Conservation (phyloP, 2,888 invertebrate genomes). For the Pelosia muscerda region DNA sequence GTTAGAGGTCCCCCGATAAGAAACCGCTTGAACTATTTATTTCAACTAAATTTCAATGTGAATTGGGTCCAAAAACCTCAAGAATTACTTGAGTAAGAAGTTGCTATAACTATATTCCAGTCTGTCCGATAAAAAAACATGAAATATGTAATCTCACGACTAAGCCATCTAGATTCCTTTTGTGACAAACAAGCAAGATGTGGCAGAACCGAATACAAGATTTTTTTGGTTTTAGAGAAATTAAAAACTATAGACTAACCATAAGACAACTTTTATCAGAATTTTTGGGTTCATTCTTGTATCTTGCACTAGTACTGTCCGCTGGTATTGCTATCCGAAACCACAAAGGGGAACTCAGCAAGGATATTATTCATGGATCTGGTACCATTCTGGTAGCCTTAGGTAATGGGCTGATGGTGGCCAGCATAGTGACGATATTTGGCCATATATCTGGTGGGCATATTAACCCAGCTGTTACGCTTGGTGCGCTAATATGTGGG, state of each 20-base stretch:
- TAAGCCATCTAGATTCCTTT: slow-evolving; percentile 17
- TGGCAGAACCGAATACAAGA: not conserved
- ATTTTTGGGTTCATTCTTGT: slow-evolving; percentile 53
- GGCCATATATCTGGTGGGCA: slow-evolving; percentile 59
- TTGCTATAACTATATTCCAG: not conserved
- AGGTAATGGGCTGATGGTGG: slow-evolving; percentile 48
- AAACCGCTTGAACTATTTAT: no score
- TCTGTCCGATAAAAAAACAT: not conserved
- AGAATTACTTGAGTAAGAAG: no score
- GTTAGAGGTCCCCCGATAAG: no score
- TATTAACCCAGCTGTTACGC: slow-evolving; percentile 59
- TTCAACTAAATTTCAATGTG: no score
- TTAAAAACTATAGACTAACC: slow-evolving; percentile 38
- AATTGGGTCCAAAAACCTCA: no score
- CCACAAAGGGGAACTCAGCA: not conserved
- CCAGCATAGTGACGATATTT: slow-evolving; percentile 50
- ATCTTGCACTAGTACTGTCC: slow-evolving; percentile 43
- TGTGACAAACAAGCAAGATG: slow-evolving; percentile 3
- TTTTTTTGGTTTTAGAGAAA: slow-evolving; percentile 46
- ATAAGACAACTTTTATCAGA: slow-evolving; percentile 54
- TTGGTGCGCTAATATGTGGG: slow-evolving; percentile 50
- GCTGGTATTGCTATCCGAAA: slow-evolving; percentile 23
- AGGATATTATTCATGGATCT: not conserved
- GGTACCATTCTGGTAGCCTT: slow-evolving; percentile 36
- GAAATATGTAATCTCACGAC: not conserved